Evolutionary conservation across 2,113 vertebrate genomes (phyloP), one percentile per base, ranked within the genome.

Genomic region (Nannospalax galili): DNA sequence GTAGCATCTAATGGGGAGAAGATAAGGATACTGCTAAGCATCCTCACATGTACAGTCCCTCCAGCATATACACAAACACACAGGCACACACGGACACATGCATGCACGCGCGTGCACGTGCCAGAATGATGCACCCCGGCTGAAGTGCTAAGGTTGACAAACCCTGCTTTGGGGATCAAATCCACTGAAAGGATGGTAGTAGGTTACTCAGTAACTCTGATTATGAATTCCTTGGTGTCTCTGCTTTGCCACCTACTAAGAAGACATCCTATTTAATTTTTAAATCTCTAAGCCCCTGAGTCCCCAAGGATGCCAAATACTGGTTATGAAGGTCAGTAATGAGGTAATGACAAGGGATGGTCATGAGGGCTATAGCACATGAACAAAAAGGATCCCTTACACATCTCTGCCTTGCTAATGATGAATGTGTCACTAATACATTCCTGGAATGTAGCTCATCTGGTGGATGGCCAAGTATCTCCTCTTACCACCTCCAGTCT

Each of bases 171-270:
- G 86, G 88, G 79, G 72, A 28, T 17, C 5, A 82, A 19, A 60
- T 91, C 42, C 42, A 87, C 26, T 73, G 48, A 92, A 88, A 75
- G 40, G 35, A 45, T 81, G 30, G 32, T 91, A 42, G 45, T 95
- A 45, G 52, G 37, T 93, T 96, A 62, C 93, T 90, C 65, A 84
- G 22, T n/a, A 92, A 67, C 75, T 79, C 40, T 85, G 52, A 95
- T 80, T 86, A 95, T 70, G 24, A 42, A 94, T 97, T 77, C 65
- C 64, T 94, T 86, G 28, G 24, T 88, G 42, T 93, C 89, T 95
- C 65, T 7, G 60, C 42, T 94, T 94, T 84, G 58, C 89, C 19
- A 84, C 56, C 62, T 95, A 56, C 42, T 91, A 81, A 94, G 19
- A 95, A 35, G 37, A 16, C 15, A 85, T 84, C 45, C 74, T 78